Conservation (phyloP, 2,113 vertebrate genomes). For the Chlamydotis undulata region DNA sequence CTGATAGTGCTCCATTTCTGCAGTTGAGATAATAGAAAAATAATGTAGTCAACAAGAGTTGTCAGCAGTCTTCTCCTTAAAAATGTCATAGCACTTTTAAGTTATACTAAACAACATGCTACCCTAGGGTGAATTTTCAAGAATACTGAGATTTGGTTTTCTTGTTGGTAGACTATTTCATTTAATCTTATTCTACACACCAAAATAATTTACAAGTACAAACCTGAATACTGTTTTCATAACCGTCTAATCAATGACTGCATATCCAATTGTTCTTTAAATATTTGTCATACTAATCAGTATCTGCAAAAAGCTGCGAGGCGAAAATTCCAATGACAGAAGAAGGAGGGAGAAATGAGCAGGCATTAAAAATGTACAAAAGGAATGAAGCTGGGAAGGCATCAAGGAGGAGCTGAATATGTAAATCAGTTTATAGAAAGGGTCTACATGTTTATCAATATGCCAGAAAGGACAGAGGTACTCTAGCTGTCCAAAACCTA, state of each 20-base stretch:
- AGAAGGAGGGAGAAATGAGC: not conserved
- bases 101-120: not conserved
- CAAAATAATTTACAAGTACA: not conserved
- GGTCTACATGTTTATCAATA: not conserved
- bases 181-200: not conserved
- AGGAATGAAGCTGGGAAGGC: not conserved
- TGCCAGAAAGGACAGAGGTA: not conserved
- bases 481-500: not conserved
- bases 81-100: not conserved
- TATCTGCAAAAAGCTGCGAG: not conserved
- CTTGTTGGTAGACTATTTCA: not conserved
- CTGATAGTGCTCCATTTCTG: not conserved
- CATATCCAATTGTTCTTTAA: not conserved
- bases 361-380: not conserved
- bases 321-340: not conserved
- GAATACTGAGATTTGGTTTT: not conserved
- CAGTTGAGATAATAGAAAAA: not conserved
- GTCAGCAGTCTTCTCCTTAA: not conserved
- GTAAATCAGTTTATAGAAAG: not conserved
- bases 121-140: not conserved
- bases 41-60: not conserved
- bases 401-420: not conserved
- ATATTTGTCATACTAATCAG: not conserved
- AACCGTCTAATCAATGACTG: not conserved
- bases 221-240: not conserved